phyloP scores from a whole-genome alignment of 2,797 vertebrate genomes.

The Lutjanus argentimaculatus region DNA sequence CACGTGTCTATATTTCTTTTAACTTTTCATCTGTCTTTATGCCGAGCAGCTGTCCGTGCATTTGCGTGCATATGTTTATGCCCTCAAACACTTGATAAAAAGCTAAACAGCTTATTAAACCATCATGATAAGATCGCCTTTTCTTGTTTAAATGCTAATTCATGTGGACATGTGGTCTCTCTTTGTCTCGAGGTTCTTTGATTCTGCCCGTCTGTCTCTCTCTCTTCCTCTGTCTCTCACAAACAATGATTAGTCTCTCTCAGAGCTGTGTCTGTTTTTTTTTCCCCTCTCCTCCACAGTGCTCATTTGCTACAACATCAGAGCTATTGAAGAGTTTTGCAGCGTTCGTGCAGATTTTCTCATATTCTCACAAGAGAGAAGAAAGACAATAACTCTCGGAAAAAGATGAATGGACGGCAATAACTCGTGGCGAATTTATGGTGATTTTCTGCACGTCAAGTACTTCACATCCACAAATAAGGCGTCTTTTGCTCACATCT shows the following conservation, averaged over 20 bases:
- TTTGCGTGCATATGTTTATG: slow-evolving; percentile 37
- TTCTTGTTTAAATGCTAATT: slow-evolving; percentile 77
- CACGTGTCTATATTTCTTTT: slow-evolving; percentile 27
- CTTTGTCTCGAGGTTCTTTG: slow-evolving; percentile 63
- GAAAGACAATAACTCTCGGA: slow-evolving; percentile 50
- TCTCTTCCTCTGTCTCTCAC: slow-evolving; percentile 21
- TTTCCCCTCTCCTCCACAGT: background rate
- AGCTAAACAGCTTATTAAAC: slow-evolving; percentile 71
- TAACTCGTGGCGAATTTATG: slow-evolving; percentile 60
- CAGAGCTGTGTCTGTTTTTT: slow-evolving; percentile 1
- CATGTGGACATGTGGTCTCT: slow-evolving; percentile 39
- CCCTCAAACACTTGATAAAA: slow-evolving; percentile 57
- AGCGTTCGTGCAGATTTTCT: slow-evolving; percentile 48
- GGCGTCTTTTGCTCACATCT: slow-evolving; percentile 41
- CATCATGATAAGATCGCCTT: slow-evolving; percentile 61
- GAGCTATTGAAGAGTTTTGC: slow-evolving; percentile 32
- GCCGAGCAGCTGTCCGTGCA: background rate
- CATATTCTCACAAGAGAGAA: slow-evolving; percentile 48
- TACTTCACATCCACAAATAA: slow-evolving; percentile 41
- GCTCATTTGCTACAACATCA: slow-evolving; percentile 51
- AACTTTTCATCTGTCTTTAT: slow-evolving; percentile 27
- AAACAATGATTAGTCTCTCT: slow-evolving; percentile 54
- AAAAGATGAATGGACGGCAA: slow-evolving; percentile 69
- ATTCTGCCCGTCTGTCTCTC: slow-evolving; percentile 50
- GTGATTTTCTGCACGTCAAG: slow-evolving; percentile 44